Evolutionary conservation across 1,140 invertebrate species (phyloP), one percentile per base, ranked within the genome.

Genomic region (Cotesia typhae): DNA sequence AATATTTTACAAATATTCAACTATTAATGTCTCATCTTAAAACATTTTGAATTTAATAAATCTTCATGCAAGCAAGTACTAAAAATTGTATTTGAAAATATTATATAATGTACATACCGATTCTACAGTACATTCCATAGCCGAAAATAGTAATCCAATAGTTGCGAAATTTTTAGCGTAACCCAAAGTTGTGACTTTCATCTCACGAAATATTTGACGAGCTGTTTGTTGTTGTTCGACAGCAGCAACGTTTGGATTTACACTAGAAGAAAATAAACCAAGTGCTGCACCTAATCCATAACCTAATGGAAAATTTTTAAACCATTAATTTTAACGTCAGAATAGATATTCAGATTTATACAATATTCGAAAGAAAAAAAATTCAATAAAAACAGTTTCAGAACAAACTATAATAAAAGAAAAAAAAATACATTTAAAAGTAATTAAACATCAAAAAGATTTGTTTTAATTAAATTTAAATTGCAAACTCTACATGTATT

Each of bases 111-210:
- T 64, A 86, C 87, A 88, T 85, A 95, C 94, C 69, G 90, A 91
- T 91, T 99, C 97, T 82, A 98, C 94, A 17, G 91, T 89, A 84
- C 97, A 99, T 88, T 98, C 97, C 7, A 97, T 92, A 5, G 92
- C 94, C 38, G 97, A 93, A 88, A 99, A 99, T 63, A 99, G 90
- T 20, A 93, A 91, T 69, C 98, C 98, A 76, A 99, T 90, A 60
- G 98, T 88, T 17, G 97, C 98, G 91, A 99, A 99, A 85, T 98
- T 99, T 88, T 99, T 99, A 0, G 94, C 97, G 88, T 99, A 98
- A 67, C 94, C 92, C 53, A 96, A 82, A 65, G 95, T 96, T 4
- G 96, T 93, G 0, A 88, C 89, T 87, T 94, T 96, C 95, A 99
- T 98, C 87, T 99, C 98, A 57, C 90, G 85, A 71, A 97, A 90